Conservation (phyloP, 2,797 vertebrate species). For the Cirrhinus mrigala region DNA sequence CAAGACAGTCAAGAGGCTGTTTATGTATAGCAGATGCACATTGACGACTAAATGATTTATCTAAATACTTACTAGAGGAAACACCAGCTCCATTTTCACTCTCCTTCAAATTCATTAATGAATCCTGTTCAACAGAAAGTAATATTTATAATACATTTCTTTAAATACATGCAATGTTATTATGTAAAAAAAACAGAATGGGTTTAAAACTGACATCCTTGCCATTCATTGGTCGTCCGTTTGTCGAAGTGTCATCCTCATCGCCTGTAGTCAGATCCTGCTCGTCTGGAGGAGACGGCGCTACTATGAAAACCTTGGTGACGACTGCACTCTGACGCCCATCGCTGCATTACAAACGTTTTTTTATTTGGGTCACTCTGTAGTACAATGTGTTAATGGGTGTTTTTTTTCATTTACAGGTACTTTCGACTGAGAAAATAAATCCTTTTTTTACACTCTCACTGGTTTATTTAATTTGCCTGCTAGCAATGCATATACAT, state of each 20-base stretch:
- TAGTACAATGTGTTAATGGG: not conserved
- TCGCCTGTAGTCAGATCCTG: conserved; percentile 63
- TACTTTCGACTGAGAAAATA: not conserved
- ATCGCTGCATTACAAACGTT: conserved; percentile 77
- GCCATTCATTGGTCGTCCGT: conserved; percentile 41
- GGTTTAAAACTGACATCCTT: conserved; percentile 63
- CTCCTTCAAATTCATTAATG: conserved; percentile 42
- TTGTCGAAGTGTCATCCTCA: conserved; percentile 70
- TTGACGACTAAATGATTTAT: conserved; percentile 64
- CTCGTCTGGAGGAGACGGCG: conserved; percentile 65
- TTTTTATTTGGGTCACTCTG: not conserved
- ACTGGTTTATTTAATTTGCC: not conserved
- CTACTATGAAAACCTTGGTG: conserved; percentile 90
- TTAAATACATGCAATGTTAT: not conserved
- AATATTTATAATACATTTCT: not conserved
- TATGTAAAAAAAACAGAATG: not conserved
- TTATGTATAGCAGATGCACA: not conserved
- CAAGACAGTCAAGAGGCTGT: not conserved
- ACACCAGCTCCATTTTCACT: conserved; percentile 68
- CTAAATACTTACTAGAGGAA: conserved; percentile 70
- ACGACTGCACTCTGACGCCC: conserved; percentile 87
- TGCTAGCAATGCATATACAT: not conserved
- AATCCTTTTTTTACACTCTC: not conserved
- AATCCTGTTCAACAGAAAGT: conserved; percentile 19
- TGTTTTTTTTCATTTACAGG: not conserved